Conservation (phyloP, 2,797 vertebrate species). For the Helostoma temminkii region DNA sequence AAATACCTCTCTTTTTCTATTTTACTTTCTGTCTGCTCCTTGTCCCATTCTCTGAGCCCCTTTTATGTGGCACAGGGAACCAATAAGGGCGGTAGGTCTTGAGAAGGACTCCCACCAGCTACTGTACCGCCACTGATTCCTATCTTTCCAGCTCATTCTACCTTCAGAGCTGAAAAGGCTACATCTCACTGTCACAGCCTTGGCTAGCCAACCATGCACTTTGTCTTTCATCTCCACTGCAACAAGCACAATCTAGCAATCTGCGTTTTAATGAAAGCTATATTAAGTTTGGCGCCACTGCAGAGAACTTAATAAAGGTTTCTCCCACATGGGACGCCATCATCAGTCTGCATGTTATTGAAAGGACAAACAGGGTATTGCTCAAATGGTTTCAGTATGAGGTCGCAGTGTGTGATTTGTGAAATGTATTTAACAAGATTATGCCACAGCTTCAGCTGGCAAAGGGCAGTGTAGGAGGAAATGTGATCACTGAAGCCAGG, state of each 20-base stretch:
- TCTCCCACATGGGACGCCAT: constrained; percentile 55
- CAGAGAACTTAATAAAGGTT: constrained; percentile 63
- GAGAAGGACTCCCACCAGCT: constrained; percentile 48
- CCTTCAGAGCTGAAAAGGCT: constrained; percentile 39
- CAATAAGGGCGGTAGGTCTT: constrained; percentile 46
- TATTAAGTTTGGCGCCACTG: constrained; percentile 67
- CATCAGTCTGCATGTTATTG: constrained; percentile 60
- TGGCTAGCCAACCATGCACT: constrained; percentile 50
- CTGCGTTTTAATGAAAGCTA: constrained; percentile 56
- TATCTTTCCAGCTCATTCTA: constrained; percentile 48
- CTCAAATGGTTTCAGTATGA: constrained; percentile 60
- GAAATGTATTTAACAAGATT: constrained; percentile 68
- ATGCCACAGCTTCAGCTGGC: constrained; percentile 37
- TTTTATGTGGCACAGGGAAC: constrained; percentile 71
- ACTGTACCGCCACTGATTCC: constrained; percentile 28
- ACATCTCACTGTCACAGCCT: constrained; percentile 49
- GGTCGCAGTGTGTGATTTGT: constrained; percentile 68
- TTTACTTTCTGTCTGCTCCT: constrained; percentile 26
- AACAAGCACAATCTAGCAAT: constrained; percentile 66
- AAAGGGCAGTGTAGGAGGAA: constrained; percentile 22
- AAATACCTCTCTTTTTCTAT: constrained; percentile 37
- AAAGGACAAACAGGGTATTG: constrained; percentile 49
- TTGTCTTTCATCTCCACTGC: constrained; percentile 62
- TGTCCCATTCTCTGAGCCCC: constrained; percentile 50
- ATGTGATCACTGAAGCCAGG: constrained; percentile 25